phyloP scores from a whole-genome alignment of 1,140 invertebrate species.

The Meloidogyne hapla region DNA sequence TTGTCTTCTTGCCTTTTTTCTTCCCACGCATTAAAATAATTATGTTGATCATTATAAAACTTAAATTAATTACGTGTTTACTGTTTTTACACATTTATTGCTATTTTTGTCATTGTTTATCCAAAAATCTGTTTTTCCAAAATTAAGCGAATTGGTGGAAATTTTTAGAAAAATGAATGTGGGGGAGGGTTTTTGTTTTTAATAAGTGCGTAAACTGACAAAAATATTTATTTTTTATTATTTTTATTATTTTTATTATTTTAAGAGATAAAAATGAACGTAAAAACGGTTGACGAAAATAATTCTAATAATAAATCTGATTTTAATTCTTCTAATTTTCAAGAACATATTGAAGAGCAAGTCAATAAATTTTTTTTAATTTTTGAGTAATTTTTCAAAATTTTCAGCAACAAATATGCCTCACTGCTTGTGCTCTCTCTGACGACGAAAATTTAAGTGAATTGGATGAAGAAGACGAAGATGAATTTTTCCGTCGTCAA shows the following conservation, averaged over 20 bases:
- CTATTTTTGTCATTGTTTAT: background rate
- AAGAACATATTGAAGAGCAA: background rate
- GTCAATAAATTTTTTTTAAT: background rate
- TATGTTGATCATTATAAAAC: background rate
- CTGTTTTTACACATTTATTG: background rate
- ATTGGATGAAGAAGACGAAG: conserved; percentile 21
- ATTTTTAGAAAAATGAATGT: background rate
- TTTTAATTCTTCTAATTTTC: background rate
- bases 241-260: no score
- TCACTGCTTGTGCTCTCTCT: conserved; percentile 19
- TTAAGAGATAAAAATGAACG: background rate
- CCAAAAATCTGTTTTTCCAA: background rate
- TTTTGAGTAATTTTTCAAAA: background rate
- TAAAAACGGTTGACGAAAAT: background rate
- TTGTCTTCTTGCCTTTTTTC: background rate
- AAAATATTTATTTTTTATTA: background rate
- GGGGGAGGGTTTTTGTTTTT: no score
- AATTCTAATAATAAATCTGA: background rate
- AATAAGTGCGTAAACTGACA: background rate
- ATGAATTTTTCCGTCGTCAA: background rate
- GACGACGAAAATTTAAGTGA: conserved; percentile 17
- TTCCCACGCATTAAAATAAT: background rate
- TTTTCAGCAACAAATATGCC: conserved; percentile 5
- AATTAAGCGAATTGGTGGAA: background rate
- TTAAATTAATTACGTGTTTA: background rate